These are phyloP conservation scores for Reticulitermes speratus DNA, from an alignment of 1,140 invertebrate species.

Conservation along the genomic window DNA sequence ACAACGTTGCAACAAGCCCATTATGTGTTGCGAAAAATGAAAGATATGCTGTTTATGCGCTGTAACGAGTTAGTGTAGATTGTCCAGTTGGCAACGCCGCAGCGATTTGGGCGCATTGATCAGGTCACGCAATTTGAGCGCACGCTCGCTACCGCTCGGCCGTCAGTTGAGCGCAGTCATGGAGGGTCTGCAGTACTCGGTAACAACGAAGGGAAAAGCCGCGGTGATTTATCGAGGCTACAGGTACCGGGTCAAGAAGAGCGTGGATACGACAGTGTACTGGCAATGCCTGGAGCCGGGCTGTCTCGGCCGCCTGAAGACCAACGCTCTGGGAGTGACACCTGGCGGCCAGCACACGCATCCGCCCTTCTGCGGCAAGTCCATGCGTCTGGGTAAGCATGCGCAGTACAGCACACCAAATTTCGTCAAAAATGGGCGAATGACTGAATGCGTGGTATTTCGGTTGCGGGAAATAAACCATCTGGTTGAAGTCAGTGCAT, in stretches of 20 bases:
- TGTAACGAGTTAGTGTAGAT: too few species aligned
- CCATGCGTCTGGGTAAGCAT: not conserved
- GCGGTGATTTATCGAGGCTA: not conserved
- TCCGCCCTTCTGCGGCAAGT: not conserved
- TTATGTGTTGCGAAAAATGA: too few species aligned
- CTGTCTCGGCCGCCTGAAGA: constrained; percentile 5
- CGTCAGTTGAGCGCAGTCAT: constrained; percentile 8
- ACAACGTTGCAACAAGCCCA: too few species aligned
- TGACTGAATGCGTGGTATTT: too few species aligned
- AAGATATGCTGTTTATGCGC: too few species aligned
- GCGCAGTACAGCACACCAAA: not conserved
- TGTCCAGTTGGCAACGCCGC: not conserved
- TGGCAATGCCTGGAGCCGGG: constrained; percentile 21
- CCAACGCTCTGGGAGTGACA: not conserved
- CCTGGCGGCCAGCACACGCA: not conserved
- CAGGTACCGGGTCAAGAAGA: constrained; percentile 19
- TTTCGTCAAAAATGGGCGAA: too few species aligned
- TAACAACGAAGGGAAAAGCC: not conserved
- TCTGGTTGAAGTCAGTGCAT: too few species aligned
- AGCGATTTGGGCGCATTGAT: too few species aligned
- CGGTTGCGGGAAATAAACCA: too few species aligned
- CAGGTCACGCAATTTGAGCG: constrained; percentile 1
- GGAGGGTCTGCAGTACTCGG: constrained; percentile 6
- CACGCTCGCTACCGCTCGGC: not conserved
- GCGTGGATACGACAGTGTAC: not conserved